phyloP scores from a whole-genome alignment of 2,888 invertebrate genomes.

The Hydroisotoma schaefferi region DNA sequence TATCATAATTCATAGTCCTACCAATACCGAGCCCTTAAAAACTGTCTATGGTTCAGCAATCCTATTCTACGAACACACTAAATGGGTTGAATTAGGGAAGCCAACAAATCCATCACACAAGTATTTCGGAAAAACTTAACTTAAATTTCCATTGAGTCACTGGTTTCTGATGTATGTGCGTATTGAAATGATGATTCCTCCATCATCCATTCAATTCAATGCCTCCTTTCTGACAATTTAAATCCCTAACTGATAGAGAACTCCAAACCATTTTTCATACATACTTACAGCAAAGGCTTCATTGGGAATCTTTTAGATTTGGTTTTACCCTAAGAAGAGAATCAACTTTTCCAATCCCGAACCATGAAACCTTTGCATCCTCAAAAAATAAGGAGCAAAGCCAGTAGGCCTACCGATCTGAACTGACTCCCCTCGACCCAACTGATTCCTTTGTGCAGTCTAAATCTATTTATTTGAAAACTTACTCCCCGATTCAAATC shows the following conservation, averaged over 20 bases:
- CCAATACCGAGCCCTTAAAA: too few relatives aligned
- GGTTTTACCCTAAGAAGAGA: neutral
- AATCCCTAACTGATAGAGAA: neutral
- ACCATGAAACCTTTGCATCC: too few relatives aligned
- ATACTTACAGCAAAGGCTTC: conserved; percentile 3
- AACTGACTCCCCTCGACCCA: neutral
- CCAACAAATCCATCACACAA: too few relatives aligned
- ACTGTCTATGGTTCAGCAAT: too few relatives aligned
- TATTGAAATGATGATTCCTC: neutral
- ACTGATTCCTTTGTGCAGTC: neutral
- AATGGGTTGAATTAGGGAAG: too few relatives aligned
- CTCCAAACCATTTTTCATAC: neutral
- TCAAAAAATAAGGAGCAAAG: neutral
- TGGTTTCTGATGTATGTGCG: too few relatives aligned
- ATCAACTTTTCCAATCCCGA: neutral
- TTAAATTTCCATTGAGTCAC: too few relatives aligned
- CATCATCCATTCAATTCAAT: neutral
- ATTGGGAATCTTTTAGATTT: conserved; percentile 3
- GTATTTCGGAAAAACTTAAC: too few relatives aligned
- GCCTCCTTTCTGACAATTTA: neutral
- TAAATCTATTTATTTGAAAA: neutral
- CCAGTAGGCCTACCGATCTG: neutral
- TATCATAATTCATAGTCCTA: too few relatives aligned
- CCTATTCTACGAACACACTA: too few relatives aligned
- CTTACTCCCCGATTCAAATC: neutral